phyloP scores from a whole-genome alignment of 1,140 invertebrate genomes.

The Drosophila fuyamai region DNA sequence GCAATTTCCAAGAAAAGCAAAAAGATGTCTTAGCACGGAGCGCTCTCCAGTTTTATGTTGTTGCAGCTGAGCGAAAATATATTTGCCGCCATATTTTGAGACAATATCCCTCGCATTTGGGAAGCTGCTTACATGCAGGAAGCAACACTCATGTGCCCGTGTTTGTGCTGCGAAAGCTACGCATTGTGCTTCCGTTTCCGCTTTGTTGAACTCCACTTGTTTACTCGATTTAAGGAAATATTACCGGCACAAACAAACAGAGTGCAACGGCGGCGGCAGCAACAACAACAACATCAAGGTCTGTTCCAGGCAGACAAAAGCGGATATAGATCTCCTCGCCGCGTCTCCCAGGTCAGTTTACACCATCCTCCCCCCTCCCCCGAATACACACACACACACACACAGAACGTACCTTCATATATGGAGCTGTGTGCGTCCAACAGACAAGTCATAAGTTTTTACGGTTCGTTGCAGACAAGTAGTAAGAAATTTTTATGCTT shows the following conservation, averaged over 20 bases:
- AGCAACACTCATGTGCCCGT: constrained; percentile 40
- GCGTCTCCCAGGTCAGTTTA: constrained; percentile 34
- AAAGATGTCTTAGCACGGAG: constrained; percentile 44
- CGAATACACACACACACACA: too few relatives aligned
- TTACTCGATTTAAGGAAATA: constrained; percentile 83
- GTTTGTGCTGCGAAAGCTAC: constrained; percentile 60
- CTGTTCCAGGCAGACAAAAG: constrained; percentile 30
- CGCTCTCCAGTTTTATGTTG: constrained; percentile 20
- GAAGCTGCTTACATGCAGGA: constrained; percentile 47
- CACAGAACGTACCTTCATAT: neutral
- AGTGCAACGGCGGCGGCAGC: constrained; percentile 60
- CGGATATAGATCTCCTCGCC: constrained; percentile 47
- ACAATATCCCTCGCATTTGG: constrained; percentile 68
- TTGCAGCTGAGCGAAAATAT: constrained; percentile 72
- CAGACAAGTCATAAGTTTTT: constrained; percentile 81
- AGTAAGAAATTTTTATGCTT: constrained; percentile 80
- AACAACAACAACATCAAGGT: constrained; percentile 25
- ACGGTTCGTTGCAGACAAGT: constrained; percentile 75
- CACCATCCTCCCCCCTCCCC: neutral
- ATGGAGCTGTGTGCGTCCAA: constrained; percentile 48
- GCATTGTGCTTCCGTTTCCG: constrained; percentile 82
- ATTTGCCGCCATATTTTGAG: constrained; percentile 82
- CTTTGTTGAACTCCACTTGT: constrained; percentile 82
- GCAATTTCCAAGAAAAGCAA: constrained; percentile 82
- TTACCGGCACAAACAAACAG: constrained; percentile 82